Evolutionary conservation across 2,113 vertebrate species (phyloP), one percentile per base, ranked within the genome.

Genomic region (Bungarus multicinctus): DNA sequence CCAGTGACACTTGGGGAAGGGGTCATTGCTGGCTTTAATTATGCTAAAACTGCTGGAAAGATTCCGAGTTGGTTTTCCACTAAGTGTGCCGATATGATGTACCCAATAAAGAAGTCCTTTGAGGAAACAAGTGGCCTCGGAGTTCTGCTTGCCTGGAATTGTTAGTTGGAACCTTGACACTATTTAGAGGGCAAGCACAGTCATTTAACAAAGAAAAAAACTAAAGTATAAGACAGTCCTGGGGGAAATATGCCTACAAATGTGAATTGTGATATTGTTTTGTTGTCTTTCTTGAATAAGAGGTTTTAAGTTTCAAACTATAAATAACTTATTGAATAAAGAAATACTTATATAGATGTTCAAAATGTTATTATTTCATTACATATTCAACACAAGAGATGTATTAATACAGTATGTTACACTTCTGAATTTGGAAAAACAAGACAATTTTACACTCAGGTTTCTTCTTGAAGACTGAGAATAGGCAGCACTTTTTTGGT

Each of bases 171-270:
- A 57, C 22, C 55, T 57, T 57, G 22, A 57, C 55, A 64, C 53
- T 95, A 58, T n/a, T 92, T 89, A 55, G 91, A 55, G 92, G 90
- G 81, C 0, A 25, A 43, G 57, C 14, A 23, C 25, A 89, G 96
- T 95, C 91, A 95, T 93, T 96, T 94, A 97, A 96, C 95, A 97
- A 96, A 97, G 87, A 96, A 90, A 94, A 94, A 97, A 95, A 92
- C 92, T 18, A 18, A 95, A 97, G 93, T 92, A 94, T 95, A 98
- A 96, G 64, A 94, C 89, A 96, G 91, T 94, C 96, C 94, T 58
- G 30, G 92, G 92, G 95, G 92, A 96, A 97, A 95, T 93, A 96
- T 94, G 92, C 89, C 94, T 94, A 95, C 93, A 94, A 97, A 96
- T 93, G 89, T 95, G 95, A 96, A 94, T 88, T 96, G 94, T 96